These are phyloP conservation scores for Sminthurinus aureus DNA, from an alignment of 2,888 invertebrate species.

Conservation along the genomic window DNA sequence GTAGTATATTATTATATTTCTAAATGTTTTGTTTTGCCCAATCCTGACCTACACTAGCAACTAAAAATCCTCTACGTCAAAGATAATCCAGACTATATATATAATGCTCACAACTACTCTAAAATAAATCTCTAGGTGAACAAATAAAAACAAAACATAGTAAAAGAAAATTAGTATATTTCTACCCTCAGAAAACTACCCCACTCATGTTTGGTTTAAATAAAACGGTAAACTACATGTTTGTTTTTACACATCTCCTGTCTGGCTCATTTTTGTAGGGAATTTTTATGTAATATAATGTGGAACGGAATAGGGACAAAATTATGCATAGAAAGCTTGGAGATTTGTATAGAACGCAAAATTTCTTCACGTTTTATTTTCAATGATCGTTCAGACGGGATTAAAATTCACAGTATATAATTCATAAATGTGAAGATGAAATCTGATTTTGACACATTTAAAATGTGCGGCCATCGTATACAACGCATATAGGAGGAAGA, in stretches of 20 bases:
- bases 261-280: conserved; percentile 19
- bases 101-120: conserved; percentile 3
- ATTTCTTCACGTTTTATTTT: no score
- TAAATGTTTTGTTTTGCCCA: conserved; percentile 11
- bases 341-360: no score
- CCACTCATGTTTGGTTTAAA: conserved; percentile 18
- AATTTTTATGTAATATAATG: neutral
- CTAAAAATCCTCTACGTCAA: conserved; percentile 9
- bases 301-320: neutral
- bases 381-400: no score
- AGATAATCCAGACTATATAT: neutral
- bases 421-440: no score
- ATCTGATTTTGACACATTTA: no score
- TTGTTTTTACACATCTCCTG: conserved; percentile 18
- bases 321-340: no score
- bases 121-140: conserved; percentile 12
- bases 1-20: neutral
- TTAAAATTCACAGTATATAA: no score
- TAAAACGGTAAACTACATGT: conserved; percentile 15
- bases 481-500: no score
- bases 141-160: no score
- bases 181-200: conserved; percentile 36
- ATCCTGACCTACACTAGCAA: conserved; percentile 1
- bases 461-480: no score
- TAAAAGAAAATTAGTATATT: conserved; percentile 21